phyloP scores from a whole-genome alignment of 1,140 invertebrate species.

The Hesperophylax magnus region DNA sequence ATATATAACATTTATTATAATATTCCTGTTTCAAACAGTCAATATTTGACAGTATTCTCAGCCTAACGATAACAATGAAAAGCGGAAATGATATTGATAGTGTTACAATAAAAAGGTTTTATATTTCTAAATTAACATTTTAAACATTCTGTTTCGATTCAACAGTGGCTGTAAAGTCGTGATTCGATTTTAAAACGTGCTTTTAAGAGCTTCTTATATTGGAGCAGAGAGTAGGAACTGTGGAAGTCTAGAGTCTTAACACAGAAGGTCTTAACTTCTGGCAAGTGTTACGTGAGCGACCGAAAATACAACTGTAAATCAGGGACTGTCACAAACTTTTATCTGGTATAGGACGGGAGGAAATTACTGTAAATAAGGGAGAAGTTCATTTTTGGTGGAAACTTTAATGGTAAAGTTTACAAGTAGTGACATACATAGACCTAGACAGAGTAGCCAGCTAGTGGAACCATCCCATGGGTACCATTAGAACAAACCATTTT shows the following conservation, averaged over 20 bases:
- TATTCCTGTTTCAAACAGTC: too few relatives aligned
- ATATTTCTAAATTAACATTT: too few relatives aligned
- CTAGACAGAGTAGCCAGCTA: background rate
- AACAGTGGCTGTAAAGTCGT: background rate
- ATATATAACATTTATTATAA: too few relatives aligned
- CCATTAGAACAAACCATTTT: too few relatives aligned
- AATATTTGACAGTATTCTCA: too few relatives aligned
- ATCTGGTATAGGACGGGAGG: background rate
- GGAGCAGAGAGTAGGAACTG: background rate
- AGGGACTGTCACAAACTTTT: slow-evolving; percentile 14
- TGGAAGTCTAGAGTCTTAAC: too few relatives aligned
- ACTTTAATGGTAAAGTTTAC: slow-evolving; percentile 4
- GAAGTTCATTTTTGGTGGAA: slow-evolving; percentile 4
- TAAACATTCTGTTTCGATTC: too few relatives aligned
- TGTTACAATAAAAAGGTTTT: too few relatives aligned
- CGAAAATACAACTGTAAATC: slow-evolving; percentile 13
- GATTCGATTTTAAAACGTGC: background rate
- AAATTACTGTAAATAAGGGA: slow-evolving; percentile 11
- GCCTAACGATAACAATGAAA: too few relatives aligned
- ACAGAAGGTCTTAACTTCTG: background rate
- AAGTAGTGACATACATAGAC: background rate
- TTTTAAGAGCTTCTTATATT: background rate
- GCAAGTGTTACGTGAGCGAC: slow-evolving; percentile 1
- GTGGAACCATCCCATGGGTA: too few relatives aligned
- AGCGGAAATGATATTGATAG: too few relatives aligned